These are phyloP conservation scores for Penaeus chinensis DNA, from an alignment of 1,140 invertebrate species.

Conservation along the genomic window DNA sequence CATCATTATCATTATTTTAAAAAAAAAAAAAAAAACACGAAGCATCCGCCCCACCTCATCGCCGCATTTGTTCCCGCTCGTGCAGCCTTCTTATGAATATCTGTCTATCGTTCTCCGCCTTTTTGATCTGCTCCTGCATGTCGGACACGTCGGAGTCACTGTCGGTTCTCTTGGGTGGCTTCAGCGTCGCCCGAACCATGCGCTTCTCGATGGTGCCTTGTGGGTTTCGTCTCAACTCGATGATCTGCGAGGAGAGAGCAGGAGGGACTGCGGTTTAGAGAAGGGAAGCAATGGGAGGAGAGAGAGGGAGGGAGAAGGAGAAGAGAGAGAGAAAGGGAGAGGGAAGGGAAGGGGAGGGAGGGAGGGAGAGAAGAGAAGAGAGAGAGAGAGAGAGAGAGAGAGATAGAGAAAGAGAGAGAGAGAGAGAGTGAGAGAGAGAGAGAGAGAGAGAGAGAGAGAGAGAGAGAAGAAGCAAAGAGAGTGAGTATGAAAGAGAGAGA, in stretches of 20 bases:
- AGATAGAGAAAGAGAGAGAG: too few species aligned
- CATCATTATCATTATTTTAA: background rate
- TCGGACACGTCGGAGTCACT: slow-evolving; percentile 62
- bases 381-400: too few species aligned
- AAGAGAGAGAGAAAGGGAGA: background rate
- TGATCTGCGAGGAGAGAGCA: slow-evolving; percentile 51
- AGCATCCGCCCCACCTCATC: slow-evolving; percentile 37
- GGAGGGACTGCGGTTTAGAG: background rate
- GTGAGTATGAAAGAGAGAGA: too few species aligned
- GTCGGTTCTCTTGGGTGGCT: slow-evolving; percentile 54
- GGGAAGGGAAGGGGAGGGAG: background rate
- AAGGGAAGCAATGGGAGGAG: background rate
- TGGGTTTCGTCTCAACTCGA: slow-evolving; percentile 61
- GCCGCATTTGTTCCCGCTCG: slow-evolving; percentile 68
- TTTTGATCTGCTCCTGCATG: slow-evolving; percentile 66
- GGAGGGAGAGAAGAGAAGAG: background rate
- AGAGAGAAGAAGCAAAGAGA: too few species aligned
- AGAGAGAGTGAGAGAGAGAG: too few species aligned
- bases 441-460: too few species aligned
- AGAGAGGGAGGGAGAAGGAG: background rate
- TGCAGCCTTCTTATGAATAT: slow-evolving; percentile 66
- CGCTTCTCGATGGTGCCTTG: slow-evolving; percentile 51
- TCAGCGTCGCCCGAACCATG: slow-evolving; percentile 43
- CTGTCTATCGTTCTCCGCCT: slow-evolving; percentile 58
- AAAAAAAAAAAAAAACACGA: background rate